Evolutionary conservation across 2,797 vertebrate species (phyloP).

Genomic region (Falco rusticolus): DNA sequence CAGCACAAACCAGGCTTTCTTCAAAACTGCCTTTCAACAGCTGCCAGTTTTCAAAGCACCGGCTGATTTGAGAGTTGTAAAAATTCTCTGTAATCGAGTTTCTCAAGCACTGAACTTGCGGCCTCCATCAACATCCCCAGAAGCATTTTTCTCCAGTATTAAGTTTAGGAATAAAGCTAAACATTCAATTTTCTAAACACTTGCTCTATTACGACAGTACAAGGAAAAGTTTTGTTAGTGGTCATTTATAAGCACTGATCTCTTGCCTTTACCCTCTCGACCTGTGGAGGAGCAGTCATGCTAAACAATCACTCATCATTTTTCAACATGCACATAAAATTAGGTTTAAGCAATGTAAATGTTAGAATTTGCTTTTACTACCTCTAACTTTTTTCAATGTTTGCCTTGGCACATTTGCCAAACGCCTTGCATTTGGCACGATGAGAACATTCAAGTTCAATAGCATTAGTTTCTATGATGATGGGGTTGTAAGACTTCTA

Average conservation of each 20-base stretch:
- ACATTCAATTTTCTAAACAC: not conserved
- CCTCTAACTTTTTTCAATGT: not conserved
- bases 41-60: not conserved
- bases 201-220: not conserved
- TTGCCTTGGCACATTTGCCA: not conserved
- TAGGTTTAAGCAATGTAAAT: not conserved
- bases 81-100: not conserved
- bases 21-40: not conserved
- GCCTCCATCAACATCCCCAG: not conserved
- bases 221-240: not conserved
- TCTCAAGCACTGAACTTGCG: not conserved
- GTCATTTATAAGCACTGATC: not conserved
- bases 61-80: not conserved
- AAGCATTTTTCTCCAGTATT: not conserved
- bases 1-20: not conserved
- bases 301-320: not conserved
- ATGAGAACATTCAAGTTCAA: not conserved
- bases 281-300: not conserved
- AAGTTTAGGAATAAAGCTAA: not conserved
- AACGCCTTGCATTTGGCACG: not conserved
- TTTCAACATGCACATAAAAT: not conserved
- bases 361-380: not conserved
- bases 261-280: not conserved
- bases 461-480: not conserved
- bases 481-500: not conserved